Evolutionary conservation across 2,113 vertebrate species (phyloP).

Genomic region (Vulpes vulpes): DNA sequence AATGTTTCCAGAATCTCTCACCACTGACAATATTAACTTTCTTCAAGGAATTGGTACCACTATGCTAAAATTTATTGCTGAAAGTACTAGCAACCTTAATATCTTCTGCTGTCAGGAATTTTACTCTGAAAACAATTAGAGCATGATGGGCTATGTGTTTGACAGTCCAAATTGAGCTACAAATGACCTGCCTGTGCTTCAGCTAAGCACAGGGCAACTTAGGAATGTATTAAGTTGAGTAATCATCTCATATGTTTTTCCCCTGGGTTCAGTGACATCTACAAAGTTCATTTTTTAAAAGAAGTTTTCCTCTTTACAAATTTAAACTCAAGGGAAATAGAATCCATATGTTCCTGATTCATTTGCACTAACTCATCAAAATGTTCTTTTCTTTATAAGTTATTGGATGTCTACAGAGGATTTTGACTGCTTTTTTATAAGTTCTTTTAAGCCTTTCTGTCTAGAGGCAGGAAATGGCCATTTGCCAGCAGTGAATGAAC

Average conservation of each 20-base stretch:
- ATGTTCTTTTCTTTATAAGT: slow-evolving; percentile 74
- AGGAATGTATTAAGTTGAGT: slow-evolving; percentile 74
- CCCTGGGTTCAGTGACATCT: slow-evolving; percentile 74
- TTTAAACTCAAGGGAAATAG: slow-evolving; percentile 77
- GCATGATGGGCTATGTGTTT: slow-evolving; percentile 68
- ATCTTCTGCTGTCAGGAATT: slow-evolving; percentile 44
- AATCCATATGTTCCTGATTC: slow-evolving; percentile 78
- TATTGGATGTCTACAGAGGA: slow-evolving; percentile 80
- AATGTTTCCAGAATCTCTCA: neutral
- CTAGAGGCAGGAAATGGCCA: slow-evolving; percentile 76
- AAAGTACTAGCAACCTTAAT: slow-evolving; percentile 1
- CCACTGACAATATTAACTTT: neutral
- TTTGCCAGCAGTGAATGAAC: slow-evolving; percentile 65
- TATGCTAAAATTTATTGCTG: slow-evolving; percentile 8
- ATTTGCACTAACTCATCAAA: slow-evolving; percentile 78
- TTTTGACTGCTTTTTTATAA: slow-evolving; percentile 55
- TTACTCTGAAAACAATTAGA: slow-evolving; percentile 78
- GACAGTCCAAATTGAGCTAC: slow-evolving; percentile 78
- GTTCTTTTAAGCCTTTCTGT: slow-evolving; percentile 76
- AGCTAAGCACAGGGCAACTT: slow-evolving; percentile 68
- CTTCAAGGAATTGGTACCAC: neutral
- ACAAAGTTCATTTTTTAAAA: slow-evolving; percentile 76
- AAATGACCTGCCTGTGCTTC: slow-evolving; percentile 71
- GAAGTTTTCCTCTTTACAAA: slow-evolving; percentile 72
- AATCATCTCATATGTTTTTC: slow-evolving; percentile 74